Evolutionary conservation across 2,888 invertebrate species (phyloP).

Genomic region (Glaucopsyche alexis): DNA sequence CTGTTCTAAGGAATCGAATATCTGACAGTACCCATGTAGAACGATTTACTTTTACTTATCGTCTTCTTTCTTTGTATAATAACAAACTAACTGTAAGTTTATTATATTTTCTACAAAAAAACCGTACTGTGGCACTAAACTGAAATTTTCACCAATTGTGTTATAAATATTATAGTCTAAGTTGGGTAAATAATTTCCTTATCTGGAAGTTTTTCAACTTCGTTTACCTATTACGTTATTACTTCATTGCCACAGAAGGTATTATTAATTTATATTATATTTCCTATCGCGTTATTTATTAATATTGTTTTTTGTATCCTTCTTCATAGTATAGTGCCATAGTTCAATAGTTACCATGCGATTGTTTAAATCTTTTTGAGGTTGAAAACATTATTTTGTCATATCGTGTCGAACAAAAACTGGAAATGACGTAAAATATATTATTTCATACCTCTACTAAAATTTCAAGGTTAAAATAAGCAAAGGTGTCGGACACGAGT

Average conservation of each 20-base stretch:
- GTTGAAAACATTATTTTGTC: not conserved
- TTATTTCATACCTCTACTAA: conserved; percentile 12
- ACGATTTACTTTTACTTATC: no score
- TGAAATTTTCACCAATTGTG: no score
- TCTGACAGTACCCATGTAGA: no score
- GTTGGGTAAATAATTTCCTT: not conserved
- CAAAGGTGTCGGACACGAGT: not conserved
- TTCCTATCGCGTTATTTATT: not conserved
- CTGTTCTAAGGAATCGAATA: no score
- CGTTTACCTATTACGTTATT: not conserved
- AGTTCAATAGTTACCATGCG: not conserved
- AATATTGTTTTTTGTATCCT: no score
- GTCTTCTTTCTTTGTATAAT: no score
- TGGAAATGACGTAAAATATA: conserved; percentile 14
- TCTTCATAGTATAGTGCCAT: not conserved
- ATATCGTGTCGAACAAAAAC: not conserved
- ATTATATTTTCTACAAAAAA: no score
- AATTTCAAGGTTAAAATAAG: conserved; percentile 13
- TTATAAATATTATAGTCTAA: not conserved
- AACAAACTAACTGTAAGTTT: no score
- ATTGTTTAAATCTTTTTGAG: not conserved
- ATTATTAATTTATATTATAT: not conserved
- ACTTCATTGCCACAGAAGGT: not conserved
- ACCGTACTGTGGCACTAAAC: no score
- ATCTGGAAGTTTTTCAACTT: not conserved